These are phyloP conservation scores for Drosophila kambysellisi DNA, from an alignment of 2,888 invertebrate species.

Conservation along the genomic window DNA sequence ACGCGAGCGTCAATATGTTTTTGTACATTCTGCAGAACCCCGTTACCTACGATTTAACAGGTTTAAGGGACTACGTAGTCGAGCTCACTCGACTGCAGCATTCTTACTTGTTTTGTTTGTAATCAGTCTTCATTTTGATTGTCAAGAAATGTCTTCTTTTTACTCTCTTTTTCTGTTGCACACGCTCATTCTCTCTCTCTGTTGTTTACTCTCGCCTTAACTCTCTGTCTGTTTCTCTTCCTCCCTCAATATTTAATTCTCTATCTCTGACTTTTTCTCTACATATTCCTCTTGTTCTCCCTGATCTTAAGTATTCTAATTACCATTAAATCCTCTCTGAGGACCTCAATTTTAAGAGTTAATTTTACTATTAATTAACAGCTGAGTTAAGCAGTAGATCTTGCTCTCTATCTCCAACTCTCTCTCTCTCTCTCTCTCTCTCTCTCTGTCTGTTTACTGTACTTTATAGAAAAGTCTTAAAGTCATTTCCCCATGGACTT, in stretches of 20 bases:
- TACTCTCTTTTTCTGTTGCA: neutral
- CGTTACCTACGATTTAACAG: too few relatives aligned
- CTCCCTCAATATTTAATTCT: neutral
- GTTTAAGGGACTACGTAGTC: too few relatives aligned
- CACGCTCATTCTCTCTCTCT: too few relatives aligned
- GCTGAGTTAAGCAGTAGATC: neutral
- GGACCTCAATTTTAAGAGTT: neutral
- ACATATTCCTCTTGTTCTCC: neutral
- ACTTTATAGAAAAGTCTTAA: slow-evolving; percentile 4
- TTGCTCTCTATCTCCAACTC: neutral
- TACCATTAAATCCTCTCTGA: too few relatives aligned
- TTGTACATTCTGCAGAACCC: too few relatives aligned
- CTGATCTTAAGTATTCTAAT: neutral
- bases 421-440: neutral
- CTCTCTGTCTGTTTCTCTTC: neutral
- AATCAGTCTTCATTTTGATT: neutral
- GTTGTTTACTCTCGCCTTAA: neutral
- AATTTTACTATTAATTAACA: neutral
- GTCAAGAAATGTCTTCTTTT: neutral
- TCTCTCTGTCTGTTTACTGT: neutral
- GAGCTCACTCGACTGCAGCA: too few relatives aligned
- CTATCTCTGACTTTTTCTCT: neutral
- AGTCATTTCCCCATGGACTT: slow-evolving; percentile 16
- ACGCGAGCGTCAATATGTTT: too few relatives aligned
- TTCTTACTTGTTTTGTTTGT: neutral